Conservation (phyloP, 2,113 vertebrate genomes). For the Epinephelus lanceolatus region DNA sequence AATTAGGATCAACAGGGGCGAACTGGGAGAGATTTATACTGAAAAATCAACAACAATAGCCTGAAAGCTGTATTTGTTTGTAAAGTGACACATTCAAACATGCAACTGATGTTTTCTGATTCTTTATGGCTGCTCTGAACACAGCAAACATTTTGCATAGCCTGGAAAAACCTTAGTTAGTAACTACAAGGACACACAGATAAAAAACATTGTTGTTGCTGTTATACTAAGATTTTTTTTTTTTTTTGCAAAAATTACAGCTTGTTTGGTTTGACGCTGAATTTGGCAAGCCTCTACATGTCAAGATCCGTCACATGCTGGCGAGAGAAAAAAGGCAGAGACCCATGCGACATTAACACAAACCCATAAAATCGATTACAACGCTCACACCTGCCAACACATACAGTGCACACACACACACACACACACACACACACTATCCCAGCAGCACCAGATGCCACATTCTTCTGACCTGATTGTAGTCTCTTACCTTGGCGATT, state of each 20-base stretch:
- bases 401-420: not conserved
- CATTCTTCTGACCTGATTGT: not conserved
- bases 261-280: not conserved
- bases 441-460: not conserved
- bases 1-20: slow-evolving; percentile 40
- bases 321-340: not conserved
- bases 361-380: slow-evolving; percentile 20
- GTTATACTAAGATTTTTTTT: too few relatives aligned
- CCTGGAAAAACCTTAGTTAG: not conserved
- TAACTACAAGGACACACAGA: not conserved
- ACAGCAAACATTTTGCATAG: not conserved
- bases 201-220: not conserved
- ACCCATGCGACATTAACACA: slow-evolving; percentile 6
- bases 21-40: not conserved
- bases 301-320: slow-evolving; percentile 12
- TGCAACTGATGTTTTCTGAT: not conserved
- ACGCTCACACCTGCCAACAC: slow-evolving; percentile 15
- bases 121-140: not conserved
- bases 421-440: not conserved
- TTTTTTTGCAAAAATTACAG: not conserved
- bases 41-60: not conserved
- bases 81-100: not conserved
- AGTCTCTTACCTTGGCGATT: slow-evolving; percentile 93
- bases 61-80: not conserved
- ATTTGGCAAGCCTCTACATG: slow-evolving; percentile 8